Percentiles rank a stretch among this genome's conserved stretches.
Evolutionary conservation across 2,888 invertebrate species (phyloP).

Genomic region (Leptogaster cylindrica): DNA sequence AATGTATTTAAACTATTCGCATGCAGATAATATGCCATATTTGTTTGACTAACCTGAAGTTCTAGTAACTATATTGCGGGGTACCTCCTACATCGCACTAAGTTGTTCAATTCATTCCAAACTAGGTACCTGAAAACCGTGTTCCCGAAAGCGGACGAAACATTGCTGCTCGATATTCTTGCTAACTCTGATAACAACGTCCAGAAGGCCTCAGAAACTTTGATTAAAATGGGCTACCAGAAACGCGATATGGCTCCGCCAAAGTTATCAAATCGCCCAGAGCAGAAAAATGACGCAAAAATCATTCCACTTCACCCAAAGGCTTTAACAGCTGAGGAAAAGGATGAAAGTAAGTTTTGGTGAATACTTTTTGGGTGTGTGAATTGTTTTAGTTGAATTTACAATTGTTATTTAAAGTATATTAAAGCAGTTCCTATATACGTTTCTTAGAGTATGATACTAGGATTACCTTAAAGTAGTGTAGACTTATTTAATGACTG

Average conservation of each 20-base stretch:
- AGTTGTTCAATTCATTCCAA: too few relatives aligned
- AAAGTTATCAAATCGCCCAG: constrained; percentile 63
- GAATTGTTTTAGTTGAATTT: too few relatives aligned
- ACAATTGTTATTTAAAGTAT: too few relatives aligned
- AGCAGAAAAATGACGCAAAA: constrained; percentile 48
- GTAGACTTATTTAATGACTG: too few relatives aligned
- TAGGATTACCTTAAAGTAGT: too few relatives aligned
- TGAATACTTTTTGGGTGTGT: neutral
- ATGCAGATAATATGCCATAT: constrained; percentile 20
- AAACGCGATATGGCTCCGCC: constrained; percentile 74
- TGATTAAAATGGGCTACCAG: constrained; percentile 81
- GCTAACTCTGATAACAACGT: constrained; percentile 90
- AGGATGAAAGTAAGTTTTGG: constrained; percentile 67
- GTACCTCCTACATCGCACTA: too few relatives aligned
- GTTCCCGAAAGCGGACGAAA: constrained; percentile 90
- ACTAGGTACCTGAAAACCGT: constrained; percentile 87
- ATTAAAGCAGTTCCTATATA: too few relatives aligned
- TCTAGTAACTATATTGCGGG: too few relatives aligned
- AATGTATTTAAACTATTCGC: constrained; percentile 20
- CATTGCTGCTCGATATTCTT: constrained; percentile 80
- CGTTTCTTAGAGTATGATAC: too few relatives aligned
- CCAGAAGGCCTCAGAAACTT: constrained; percentile 82
- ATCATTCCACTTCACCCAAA: constrained; percentile 65
- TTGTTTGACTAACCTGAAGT: neutral
- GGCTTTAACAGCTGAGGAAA: constrained; percentile 73